These are phyloP conservation scores for Torymus auratus DNA, from an alignment of 2,888 invertebrate species.

Conservation along the genomic window DNA sequence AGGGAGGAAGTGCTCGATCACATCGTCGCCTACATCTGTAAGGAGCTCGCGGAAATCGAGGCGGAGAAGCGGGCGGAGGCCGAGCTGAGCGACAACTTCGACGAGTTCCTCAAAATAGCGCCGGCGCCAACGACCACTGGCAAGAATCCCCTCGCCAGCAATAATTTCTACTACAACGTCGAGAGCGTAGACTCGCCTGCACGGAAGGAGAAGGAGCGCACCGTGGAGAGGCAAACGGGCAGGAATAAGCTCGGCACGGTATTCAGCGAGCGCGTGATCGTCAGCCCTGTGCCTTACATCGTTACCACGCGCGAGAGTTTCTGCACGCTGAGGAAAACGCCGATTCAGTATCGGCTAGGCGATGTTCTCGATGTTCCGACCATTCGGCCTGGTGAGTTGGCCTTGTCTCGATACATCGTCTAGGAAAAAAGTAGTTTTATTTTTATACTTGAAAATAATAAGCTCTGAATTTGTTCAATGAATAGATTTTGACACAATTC, in stretches of 20 bases:
- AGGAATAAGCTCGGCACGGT: slow-evolving; percentile 73
- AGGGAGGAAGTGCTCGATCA: slow-evolving; percentile 68
- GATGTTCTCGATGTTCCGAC: background rate
- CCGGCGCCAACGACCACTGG: slow-evolving; percentile 63
- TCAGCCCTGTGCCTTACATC: slow-evolving; percentile 73
- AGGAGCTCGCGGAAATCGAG: slow-evolving; percentile 65
- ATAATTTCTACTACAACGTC: slow-evolving; percentile 45
- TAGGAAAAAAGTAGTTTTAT: no score
- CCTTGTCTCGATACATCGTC: no score
- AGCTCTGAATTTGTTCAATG: no score
- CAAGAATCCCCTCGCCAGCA: slow-evolving; percentile 47
- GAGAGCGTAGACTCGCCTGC: slow-evolving; percentile 33
- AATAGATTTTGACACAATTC: no score
- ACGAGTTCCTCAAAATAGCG: slow-evolving; percentile 67
- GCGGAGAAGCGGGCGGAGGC: slow-evolving; percentile 55
- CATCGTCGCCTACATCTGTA: slow-evolving; percentile 67
- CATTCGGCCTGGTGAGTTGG: slow-evolving; percentile 20
- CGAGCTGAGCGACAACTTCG: slow-evolving; percentile 62
- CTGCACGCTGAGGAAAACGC: slow-evolving; percentile 72
- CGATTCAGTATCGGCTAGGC: slow-evolving; percentile 63
- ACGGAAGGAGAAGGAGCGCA: slow-evolving; percentile 21
- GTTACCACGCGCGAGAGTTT: slow-evolving; percentile 73
- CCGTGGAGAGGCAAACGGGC: slow-evolving; percentile 52
- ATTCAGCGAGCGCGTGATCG: slow-evolving; percentile 73
- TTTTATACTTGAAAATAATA: no score